Evolutionary conservation across 2,113 vertebrate genomes (phyloP).

Genomic region (Callithrix jacchus): DNA sequence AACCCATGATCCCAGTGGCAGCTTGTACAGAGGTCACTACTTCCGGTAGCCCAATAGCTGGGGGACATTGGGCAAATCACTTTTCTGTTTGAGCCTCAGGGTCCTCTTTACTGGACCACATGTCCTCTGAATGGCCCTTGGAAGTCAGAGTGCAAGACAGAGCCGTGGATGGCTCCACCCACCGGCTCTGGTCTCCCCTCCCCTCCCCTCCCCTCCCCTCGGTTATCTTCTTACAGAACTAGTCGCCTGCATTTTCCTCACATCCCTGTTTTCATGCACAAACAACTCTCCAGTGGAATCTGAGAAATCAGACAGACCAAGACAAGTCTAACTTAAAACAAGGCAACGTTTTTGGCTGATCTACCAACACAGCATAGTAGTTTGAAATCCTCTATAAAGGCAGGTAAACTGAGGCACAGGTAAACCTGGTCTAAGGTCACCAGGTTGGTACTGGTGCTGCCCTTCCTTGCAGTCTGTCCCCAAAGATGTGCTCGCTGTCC

Average conservation of each 20-base stretch:
- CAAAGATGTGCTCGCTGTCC: background rate
- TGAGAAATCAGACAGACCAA: background rate
- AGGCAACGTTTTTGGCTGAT: background rate
- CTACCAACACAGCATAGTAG: background rate
- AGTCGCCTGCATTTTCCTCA: background rate
- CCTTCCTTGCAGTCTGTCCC: background rate
- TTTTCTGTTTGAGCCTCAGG: background rate
- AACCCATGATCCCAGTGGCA: background rate
- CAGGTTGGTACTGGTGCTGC: background rate
- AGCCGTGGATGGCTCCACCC: background rate
- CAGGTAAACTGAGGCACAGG: background rate
- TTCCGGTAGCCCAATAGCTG: background rate
- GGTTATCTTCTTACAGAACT: background rate
- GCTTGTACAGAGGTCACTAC: background rate
- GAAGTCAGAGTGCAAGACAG: background rate
- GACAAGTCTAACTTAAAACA: background rate
- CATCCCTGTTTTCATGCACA: background rate
- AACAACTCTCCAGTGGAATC: background rate
- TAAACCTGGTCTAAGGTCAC: background rate
- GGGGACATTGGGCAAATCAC: background rate
- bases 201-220: background rate
- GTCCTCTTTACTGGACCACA: background rate
- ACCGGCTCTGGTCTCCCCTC: background rate
- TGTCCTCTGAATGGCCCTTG: background rate
- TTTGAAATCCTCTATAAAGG: background rate